phyloP scores from a whole-genome alignment of 2,113 vertebrate genomes.

The Neodon shergylaensis region DNA sequence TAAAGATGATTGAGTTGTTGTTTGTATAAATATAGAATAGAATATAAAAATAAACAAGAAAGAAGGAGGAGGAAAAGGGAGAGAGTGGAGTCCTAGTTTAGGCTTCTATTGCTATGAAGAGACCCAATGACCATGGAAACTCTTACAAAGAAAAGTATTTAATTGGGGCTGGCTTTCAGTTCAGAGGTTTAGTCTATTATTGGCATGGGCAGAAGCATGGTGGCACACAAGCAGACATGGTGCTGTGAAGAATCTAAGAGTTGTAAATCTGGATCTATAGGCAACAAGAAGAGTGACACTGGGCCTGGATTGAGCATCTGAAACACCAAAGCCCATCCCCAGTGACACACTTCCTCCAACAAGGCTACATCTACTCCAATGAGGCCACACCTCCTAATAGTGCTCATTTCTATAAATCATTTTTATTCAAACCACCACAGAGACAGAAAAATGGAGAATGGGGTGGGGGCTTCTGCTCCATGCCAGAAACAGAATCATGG shows the following conservation, averaged over 20 bases:
- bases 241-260: not conserved
- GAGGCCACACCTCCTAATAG: not conserved
- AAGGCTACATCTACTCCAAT: not conserved
- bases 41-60: not conserved
- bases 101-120: not conserved
- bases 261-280: not conserved
- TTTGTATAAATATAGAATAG: not conserved
- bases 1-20: not conserved
- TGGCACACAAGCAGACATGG: not conserved
- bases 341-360: not conserved
- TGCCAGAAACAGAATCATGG: too few species aligned
- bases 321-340: not conserved
- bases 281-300: not conserved
- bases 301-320: not conserved
- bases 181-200: not conserved
- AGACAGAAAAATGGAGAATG: not conserved
- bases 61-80: too few species aligned
- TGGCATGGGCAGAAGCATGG: not conserved
- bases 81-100: not conserved
- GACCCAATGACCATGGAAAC: not conserved
- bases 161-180: not conserved
- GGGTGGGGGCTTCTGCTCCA: fast-evolving
- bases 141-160: not conserved
- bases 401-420: not conserved
- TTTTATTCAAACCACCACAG: not conserved